phyloP scores from a whole-genome alignment of 2,113 vertebrate species.

The Sarotherodon lohbergeri region DNA sequence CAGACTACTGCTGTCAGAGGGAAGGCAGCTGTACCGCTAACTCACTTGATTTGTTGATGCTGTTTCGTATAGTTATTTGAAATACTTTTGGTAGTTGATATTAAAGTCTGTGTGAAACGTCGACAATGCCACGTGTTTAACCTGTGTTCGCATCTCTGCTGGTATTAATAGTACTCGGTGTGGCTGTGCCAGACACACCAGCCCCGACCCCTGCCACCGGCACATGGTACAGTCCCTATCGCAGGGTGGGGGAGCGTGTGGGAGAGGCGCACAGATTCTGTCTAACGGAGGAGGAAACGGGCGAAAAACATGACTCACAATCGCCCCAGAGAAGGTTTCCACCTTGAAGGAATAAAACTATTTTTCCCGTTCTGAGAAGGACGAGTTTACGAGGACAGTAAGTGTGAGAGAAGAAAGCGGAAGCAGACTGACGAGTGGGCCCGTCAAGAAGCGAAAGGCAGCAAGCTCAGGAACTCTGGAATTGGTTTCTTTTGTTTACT shows the following conservation, averaged over 20 bases:
- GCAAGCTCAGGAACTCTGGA: constrained; percentile 49
- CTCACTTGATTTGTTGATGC: not conserved
- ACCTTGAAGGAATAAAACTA: constrained; percentile 28
- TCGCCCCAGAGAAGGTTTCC: constrained; percentile 53
- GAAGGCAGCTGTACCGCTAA: not conserved
- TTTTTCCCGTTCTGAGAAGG: not conserved
- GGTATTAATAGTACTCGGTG: not conserved
- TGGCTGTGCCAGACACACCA: constrained; percentile 26
- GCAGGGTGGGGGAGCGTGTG: constrained; percentile 69
- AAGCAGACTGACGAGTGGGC: constrained; percentile 1
- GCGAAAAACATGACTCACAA: constrained; percentile 50
- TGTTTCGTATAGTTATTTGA: not conserved
- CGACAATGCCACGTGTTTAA: not conserved
- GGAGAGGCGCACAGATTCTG: constrained; percentile 56
- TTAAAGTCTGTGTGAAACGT: not conserved
- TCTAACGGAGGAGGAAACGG: constrained; percentile 61
- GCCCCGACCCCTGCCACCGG: constrained; percentile 1
- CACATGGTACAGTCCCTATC: constrained; percentile 64
- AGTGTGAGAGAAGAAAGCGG: not conserved
- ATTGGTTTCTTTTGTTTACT: constrained; percentile 1
- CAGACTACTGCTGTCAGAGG: constrained; percentile 45
- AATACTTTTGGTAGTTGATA: not conserved
- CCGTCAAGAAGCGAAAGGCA: not conserved
- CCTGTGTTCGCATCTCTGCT: not conserved
- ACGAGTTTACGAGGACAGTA: not conserved